Base-by-base conservation (phyloP, 92 coral and sea anemone species). In the Heliopora coerulea region DNA sequence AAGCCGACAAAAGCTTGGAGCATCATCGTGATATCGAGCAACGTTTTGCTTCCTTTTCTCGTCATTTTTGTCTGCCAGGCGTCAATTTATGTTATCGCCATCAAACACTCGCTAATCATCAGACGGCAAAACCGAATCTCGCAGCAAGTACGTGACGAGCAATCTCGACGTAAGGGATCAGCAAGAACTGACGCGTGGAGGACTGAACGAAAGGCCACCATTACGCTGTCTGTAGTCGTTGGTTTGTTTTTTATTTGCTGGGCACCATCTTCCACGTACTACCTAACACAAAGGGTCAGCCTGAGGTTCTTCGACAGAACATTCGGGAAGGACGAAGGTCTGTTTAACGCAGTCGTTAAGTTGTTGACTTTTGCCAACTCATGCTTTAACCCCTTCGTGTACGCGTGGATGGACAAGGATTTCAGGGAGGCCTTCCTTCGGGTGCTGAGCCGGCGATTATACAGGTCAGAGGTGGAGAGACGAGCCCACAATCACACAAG, bases 241-340 rank as follows among this genome's bases (percentile, higher is more conserved):
- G 99, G 99, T 1, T 58, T 95, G 8, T 95, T 95, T 59, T 83
- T 88, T 26, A 68, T 83, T 18, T 90, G 84, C 18, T 93, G 98
- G 98, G 91, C 88, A 54, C 98, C 98, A 0, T 93, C 98, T 0
- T 80, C 90, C 18, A 62, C 89, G 8, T 93, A 93, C 54, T 93
- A 93, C 85, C 87, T 89, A 61, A 69, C 87, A 5, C 85, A 88
- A 66, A 74, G 69, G 28, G 89, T 87, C 8, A 85, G 88, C 27
- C 85, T 87, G 2, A 44, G 40, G 4, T 84, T 91, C 73, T 93
- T 93, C 66, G 33, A 85, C 7, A 78, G 66, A 15, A 72, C 90
- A 62, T 54, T 50, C 62, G 12, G 52, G 14, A 46, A 46, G 52
- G 10, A 78, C 20, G 60, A 72, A 74, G 90, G 88, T 14, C 8